Percentiles rank a stretch among this genome's conserved stretches.
These are phyloP conservation scores for Thelaira solivaga DNA, from an alignment of 2,888 invertebrate genomes.

Conservation along the genomic window DNA sequence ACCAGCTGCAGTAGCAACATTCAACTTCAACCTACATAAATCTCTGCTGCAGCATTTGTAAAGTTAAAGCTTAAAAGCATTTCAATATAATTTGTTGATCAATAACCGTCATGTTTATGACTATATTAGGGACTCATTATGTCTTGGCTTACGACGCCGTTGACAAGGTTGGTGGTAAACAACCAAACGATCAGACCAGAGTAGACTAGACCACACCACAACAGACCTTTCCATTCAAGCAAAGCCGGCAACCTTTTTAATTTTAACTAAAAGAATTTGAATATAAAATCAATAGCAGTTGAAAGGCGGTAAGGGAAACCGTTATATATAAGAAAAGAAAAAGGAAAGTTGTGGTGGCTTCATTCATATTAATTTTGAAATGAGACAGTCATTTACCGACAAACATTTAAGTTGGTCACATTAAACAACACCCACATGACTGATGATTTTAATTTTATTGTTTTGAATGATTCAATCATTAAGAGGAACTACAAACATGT, in stretches of 20 bases:
- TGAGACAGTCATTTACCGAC: neutral
- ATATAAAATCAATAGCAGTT: too few species aligned
- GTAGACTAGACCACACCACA: neutral
- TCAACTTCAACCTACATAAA: neutral
- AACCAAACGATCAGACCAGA: neutral
- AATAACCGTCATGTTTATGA: slow-evolving; percentile 74
- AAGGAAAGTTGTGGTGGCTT: too few species aligned
- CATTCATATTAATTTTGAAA: too few species aligned
- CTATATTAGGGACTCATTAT: slow-evolving; percentile 72
- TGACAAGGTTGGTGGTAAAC: slow-evolving; percentile 52
- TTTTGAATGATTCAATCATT: too few species aligned
- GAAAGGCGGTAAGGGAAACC: too few species aligned
- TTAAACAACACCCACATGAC: slow-evolving; percentile 3
- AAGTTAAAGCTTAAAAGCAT: slow-evolving; percentile 52
- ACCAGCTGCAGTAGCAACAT: neutral
- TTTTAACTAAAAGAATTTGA: too few species aligned
- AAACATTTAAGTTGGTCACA: slow-evolving; percentile 5
- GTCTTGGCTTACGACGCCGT: slow-evolving; percentile 61
- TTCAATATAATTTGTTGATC: slow-evolving; percentile 73
- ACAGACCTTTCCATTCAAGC: too few species aligned
- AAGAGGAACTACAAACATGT: too few species aligned
- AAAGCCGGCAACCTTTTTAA: too few species aligned
- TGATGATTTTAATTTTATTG: too few species aligned
- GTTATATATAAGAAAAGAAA: too few species aligned
- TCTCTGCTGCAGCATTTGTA: neutral